A percentile compares a stretch with the other conserved stretches of the same genome.
Evolutionary conservation across 2,113 vertebrate species (phyloP).

Genomic region (Dromas ardeola): DNA sequence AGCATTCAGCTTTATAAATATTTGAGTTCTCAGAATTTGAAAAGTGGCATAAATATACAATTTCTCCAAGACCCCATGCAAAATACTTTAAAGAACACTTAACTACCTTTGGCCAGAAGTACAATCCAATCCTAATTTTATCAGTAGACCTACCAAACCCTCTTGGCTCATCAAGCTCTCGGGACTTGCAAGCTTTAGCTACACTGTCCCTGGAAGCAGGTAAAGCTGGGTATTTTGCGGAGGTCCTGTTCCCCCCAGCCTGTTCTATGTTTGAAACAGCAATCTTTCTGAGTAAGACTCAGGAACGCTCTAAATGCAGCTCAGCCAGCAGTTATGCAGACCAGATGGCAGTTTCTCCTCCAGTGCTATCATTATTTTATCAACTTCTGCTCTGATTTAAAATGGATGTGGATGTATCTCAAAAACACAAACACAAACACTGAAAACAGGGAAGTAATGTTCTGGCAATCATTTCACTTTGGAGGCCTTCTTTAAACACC

Average conservation of each 20-base stretch:
- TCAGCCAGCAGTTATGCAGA: conserved; percentile 30
- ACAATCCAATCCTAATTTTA: neutral
- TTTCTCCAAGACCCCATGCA: neutral
- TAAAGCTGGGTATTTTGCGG: neutral
- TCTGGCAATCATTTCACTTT: neutral
- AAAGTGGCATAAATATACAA: conserved; percentile 45
- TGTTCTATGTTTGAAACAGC: neutral
- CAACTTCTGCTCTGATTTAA: conserved; percentile 13
- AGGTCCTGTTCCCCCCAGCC: neutral
- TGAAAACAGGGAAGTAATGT: neutral
- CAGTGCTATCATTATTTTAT: conserved; percentile 33
- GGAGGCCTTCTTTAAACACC: neutral
- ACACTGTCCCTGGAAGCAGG: neutral
- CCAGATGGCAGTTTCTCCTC: conserved; percentile 24
- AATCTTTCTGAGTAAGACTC: neutral
- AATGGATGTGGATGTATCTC: neutral
- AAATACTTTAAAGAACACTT: conserved; percentile 41
- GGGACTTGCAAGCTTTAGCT: neutral
- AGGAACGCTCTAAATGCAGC: neutral
- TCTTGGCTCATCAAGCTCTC: neutral
- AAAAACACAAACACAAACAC: neutral
- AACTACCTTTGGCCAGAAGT: neutral
- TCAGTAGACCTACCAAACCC: neutral
- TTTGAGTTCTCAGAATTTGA: conserved; percentile 17
- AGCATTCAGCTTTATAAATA: conserved; percentile 54